Percentiles rank a stretch among this genome's conserved stretches.
Evolutionary conservation across 2,888 invertebrate species (phyloP).

Genomic region (Lydus trimaculatus): DNA sequence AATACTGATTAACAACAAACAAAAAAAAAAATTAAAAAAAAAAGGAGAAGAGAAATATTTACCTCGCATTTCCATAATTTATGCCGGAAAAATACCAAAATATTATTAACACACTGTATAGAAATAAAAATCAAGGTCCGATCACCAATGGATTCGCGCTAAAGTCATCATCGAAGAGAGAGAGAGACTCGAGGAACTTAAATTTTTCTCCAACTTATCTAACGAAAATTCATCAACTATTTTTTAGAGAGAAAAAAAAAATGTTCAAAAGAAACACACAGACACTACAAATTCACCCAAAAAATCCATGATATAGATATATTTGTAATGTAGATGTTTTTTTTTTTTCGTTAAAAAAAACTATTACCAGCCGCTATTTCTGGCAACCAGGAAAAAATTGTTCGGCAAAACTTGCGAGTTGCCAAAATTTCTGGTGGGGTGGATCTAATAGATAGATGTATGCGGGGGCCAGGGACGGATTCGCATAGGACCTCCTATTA

Average conservation of each 20-base stretch:
- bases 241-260: constrained; percentile 12
- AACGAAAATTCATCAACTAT: neutral
- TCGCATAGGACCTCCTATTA: constrained; percentile 57
- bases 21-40: neutral
- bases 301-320: neutral
- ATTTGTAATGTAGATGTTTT: constrained; percentile 13
- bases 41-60: constrained; percentile 37
- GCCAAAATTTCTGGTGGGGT: constrained; percentile 54
- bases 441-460: constrained; percentile 46
- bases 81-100: constrained; percentile 29
- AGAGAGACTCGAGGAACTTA: neutral
- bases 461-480: constrained; percentile 44
- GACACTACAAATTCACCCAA: constrained; percentile 20
- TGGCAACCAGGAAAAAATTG: constrained; percentile 60
- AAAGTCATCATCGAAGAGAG: neutral
- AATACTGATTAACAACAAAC: neutral
- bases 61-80: constrained; percentile 59
- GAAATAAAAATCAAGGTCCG: constrained; percentile 11
- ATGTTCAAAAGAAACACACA: constrained; percentile 13
- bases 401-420: constrained; percentile 54
- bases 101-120: constrained; percentile 2
- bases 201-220: neutral
- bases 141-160: neutral
- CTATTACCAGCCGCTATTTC: constrained; percentile 57
- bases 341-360: too few species aligned